Conservation (phyloP, 2,113 vertebrate genomes). For the Barnardius zonarius region DNA sequence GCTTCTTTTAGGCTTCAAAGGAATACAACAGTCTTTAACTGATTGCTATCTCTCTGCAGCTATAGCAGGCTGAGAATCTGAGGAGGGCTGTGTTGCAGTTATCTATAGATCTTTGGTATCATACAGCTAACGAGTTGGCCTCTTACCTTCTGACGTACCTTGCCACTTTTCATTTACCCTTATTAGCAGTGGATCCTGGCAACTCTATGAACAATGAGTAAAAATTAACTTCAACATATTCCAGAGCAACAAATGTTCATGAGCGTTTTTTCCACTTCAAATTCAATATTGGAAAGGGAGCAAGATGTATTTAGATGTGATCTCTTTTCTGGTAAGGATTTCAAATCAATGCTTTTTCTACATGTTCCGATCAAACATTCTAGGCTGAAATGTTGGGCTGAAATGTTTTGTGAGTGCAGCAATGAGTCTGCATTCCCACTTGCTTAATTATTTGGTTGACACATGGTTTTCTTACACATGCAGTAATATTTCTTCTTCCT, state of each 20-base stretch:
- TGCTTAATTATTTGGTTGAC: neutral
- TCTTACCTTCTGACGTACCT: neutral
- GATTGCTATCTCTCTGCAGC: neutral
- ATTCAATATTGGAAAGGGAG: neutral
- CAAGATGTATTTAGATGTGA: neutral
- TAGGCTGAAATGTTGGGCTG: neutral
- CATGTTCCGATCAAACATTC: neutral
- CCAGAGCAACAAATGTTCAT: neutral
- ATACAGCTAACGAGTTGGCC: neutral
- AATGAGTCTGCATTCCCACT: neutral
- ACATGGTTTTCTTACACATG: neutral
- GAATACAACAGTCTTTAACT: neutral
- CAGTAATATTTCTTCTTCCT: neutral
- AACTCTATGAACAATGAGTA: neutral
- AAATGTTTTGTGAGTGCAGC: neutral
- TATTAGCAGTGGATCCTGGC: neutral
- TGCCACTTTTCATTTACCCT: neutral
- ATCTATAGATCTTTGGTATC: neutral
- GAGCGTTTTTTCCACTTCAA: neutral
- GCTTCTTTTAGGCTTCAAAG: neutral
- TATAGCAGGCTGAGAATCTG: neutral
- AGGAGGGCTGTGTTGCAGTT: neutral
- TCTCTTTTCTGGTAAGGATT: neutral
- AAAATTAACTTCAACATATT: neutral
- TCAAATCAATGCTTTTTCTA: neutral